phyloP scores from a whole-genome alignment of 1,140 invertebrate genomes.

The Drosophila sproati region DNA sequence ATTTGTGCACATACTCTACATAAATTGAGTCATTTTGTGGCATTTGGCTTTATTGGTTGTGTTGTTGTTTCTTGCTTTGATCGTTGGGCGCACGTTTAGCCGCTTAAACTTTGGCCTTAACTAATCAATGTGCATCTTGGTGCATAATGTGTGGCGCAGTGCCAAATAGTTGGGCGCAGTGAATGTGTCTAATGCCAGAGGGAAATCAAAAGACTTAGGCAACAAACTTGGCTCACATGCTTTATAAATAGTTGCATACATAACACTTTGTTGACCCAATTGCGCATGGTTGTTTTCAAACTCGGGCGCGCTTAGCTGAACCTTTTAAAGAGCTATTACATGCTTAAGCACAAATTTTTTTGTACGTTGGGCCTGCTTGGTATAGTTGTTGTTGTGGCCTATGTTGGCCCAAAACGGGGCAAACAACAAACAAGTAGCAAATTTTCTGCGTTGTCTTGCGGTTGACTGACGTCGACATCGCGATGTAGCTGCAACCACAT shows the following conservation, averaged over 20 bases:
- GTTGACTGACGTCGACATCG: constrained; percentile 46
- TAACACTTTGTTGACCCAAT: constrained; percentile 80
- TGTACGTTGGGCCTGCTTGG: constrained; percentile 25
- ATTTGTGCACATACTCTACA: constrained; percentile 8
- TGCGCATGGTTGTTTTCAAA: constrained; percentile 44
- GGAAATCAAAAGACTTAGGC: constrained; percentile 59
- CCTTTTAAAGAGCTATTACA: constrained; percentile 83
- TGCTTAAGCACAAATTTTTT: constrained; percentile 69
- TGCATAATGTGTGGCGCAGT: constrained; percentile 64
- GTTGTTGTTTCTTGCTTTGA: constrained; percentile 18
- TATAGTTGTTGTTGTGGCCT: neutral
- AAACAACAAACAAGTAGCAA: constrained; percentile 45
- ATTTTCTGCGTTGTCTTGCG: constrained; percentile 65
- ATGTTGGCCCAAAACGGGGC: constrained; percentile 20
- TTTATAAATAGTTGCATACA: constrained; percentile 69
- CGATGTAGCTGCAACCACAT: constrained; percentile 22
- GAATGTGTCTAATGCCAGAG: constrained; percentile 49
- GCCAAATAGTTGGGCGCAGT: constrained; percentile 30
- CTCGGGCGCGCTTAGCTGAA: constrained; percentile 65
- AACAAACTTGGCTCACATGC: constrained; percentile 69
- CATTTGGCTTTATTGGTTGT: constrained; percentile 18
- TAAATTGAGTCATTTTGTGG: constrained; percentile 63
- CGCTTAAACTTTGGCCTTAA: constrained; percentile 73
- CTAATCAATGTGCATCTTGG: constrained; percentile 76
- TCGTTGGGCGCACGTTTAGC: constrained; percentile 67